A percentile compares a stretch with the other conserved stretches of the same genome.
These are phyloP conservation scores for Magallana nippona DNA, from an alignment of 2,888 invertebrate genomes.

Conservation along the genomic window DNA sequence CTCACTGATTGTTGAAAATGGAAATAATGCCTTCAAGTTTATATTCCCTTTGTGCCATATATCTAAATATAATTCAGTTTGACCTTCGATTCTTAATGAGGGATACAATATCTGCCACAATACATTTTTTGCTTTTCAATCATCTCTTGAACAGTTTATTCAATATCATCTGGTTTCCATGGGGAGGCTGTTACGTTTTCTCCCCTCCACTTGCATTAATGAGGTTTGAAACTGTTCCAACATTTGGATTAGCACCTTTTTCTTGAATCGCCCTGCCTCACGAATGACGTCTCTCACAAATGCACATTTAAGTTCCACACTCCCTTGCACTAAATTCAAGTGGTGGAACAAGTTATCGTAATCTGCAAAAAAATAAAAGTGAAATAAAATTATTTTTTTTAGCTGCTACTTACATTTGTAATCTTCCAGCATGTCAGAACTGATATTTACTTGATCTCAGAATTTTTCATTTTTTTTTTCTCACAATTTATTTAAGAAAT, in stretches of 20 bases:
- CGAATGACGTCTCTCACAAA: conserved; percentile 73
- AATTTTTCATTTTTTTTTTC: too few species aligned
- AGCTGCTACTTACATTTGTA: too few species aligned
- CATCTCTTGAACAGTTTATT: neutral
- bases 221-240: conserved; percentile 70
- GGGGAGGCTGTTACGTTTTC: conserved; percentile 32
- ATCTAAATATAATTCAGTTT: too few species aligned
- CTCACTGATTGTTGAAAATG: neutral
- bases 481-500: too few species aligned
- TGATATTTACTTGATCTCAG: too few species aligned
- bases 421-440: too few species aligned
- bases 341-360: conserved; percentile 73
- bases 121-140: neutral
- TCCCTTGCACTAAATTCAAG: conserved; percentile 73
- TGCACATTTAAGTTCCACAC: conserved; percentile 65
- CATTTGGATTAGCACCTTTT: conserved; percentile 66
- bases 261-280: conserved; percentile 77
- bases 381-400: too few species aligned
- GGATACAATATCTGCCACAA: neutral
- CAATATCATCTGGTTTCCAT: conserved; percentile 29
- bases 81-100: neutral
- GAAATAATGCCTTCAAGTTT: too few species aligned
- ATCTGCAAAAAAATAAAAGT: conserved; percentile 66
- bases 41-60: too few species aligned
- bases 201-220: conserved; percentile 52